Evolutionary conservation across 2,113 vertebrate species (phyloP).

Genomic region (Halichoeres trimaculatus): DNA sequence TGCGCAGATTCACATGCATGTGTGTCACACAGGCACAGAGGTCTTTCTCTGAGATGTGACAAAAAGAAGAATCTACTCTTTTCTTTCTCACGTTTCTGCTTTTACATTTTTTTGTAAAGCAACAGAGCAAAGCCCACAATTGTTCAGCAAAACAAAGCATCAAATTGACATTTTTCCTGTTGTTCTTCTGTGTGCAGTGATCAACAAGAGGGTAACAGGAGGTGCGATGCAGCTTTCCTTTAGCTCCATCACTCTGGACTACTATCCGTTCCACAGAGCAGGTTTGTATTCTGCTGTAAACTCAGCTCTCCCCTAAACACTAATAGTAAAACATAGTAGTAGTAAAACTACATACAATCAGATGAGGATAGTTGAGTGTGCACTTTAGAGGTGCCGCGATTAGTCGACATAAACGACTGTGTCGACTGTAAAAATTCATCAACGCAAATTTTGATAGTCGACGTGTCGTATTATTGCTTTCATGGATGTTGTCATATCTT

Average conservation of each 20-base stretch:
- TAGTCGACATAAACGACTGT: no score
- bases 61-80: no score
- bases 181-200: slow-evolving; percentile 74
- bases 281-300: slow-evolving; percentile 77
- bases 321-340: no score
- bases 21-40: neutral
- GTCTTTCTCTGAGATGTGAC: no score
- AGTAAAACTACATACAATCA: no score
- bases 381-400: no score
- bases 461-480: no score
- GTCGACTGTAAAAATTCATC: no score
- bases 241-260: slow-evolving; percentile 93
- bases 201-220: slow-evolving; percentile 89
- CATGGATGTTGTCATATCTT: no score
- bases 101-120: neutral
- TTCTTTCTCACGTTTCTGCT: neutral
- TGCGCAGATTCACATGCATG: slow-evolving; percentile 35
- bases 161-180: neutral
- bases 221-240: slow-evolving; percentile 99
- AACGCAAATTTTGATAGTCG: no score
- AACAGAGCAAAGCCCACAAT: neutral
- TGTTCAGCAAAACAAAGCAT: neutral
- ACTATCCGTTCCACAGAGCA: slow-evolving; percentile 98
- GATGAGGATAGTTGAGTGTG: no score
- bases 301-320: neutral